Conservation (phyloP, 2,113 vertebrate species). For the Tragelaphus imberbis region DNA sequence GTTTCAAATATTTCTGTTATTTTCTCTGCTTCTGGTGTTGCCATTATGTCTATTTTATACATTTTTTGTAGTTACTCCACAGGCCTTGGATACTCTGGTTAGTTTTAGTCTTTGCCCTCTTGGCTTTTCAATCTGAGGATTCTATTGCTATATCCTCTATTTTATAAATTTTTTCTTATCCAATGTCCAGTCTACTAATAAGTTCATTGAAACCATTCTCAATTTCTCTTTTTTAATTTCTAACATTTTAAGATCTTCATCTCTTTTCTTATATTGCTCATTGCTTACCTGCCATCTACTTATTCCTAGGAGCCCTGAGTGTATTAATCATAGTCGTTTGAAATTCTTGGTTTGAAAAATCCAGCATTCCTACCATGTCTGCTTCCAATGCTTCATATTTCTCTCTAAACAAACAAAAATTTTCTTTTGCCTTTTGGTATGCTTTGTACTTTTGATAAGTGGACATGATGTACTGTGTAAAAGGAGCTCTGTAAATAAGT, state of each 20-base stretch:
- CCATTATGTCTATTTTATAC: neutral
- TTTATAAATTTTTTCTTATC: neutral
- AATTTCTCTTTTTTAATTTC: neutral
- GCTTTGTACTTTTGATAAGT: neutral
- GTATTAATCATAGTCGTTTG: neutral
- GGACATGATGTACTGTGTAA: neutral
- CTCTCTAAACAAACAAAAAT: neutral
- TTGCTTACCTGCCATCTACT: neutral
- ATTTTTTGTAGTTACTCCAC: neutral
- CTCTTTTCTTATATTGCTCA: neutral
- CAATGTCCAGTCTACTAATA: neutral
- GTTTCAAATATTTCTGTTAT: neutral
- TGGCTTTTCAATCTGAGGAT: neutral
- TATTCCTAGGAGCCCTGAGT: neutral
- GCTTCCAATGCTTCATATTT: neutral
- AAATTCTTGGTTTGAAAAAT: neutral
- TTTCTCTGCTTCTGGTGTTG: neutral
- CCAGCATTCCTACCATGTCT: neutral
- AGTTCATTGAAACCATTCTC: neutral
- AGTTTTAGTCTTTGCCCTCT: neutral
- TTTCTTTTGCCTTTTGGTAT: neutral
- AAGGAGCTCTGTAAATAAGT: neutral
- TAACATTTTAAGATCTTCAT: neutral
- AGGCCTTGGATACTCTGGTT: neutral
- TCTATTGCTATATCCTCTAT: neutral